These are phyloP conservation scores for Ricordea florida DNA, from an alignment of 92 coral and sea anemone species.

Conservation along the genomic window DNA sequence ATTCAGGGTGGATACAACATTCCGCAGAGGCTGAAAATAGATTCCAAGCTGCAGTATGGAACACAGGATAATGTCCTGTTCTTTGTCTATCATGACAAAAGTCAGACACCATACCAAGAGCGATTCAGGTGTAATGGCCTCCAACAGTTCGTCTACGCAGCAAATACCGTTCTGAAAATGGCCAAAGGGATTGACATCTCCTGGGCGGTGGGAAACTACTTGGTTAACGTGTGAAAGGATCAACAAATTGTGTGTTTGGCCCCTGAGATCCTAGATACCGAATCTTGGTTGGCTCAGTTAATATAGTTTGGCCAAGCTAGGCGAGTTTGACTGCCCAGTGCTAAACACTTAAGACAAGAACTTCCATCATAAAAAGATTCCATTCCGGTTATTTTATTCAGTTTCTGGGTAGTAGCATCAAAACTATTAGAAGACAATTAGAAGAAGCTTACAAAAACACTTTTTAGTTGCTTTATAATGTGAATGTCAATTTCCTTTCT, in stretches of 20 bases:
- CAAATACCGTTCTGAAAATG: neutral
- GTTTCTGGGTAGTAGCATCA: neutral
- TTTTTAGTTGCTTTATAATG: constrained; percentile 3
- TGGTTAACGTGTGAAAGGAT: constrained; percentile 8
- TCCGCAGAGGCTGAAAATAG: constrained; percentile 16
- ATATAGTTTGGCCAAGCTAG: constrained; percentile 17
- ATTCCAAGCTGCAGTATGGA: constrained; percentile 38
- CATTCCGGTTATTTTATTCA: neutral
- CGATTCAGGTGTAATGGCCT: constrained; percentile 2
- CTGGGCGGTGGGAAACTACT: neutral
- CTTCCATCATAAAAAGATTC: neutral
- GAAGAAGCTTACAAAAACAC: too few species aligned
- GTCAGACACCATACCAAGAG: constrained; percentile 32
- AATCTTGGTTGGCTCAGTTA: constrained; percentile 10
- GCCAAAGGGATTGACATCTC: constrained; percentile 7
- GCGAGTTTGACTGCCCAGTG: constrained; percentile 13
- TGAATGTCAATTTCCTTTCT: neutral
- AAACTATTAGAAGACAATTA: neutral
- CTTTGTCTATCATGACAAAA: constrained; percentile 34
- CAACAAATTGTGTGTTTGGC: constrained; percentile 2
- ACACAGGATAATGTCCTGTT: constrained; percentile 25
- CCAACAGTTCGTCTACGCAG: neutral
- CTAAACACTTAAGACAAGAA: constrained; percentile 3
- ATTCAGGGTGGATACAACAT: neutral
- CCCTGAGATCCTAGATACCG: constrained; percentile 2